Evolutionary conservation across 2,888 invertebrate genomes (phyloP).

Genomic region (Sipunculus nudus): DNA sequence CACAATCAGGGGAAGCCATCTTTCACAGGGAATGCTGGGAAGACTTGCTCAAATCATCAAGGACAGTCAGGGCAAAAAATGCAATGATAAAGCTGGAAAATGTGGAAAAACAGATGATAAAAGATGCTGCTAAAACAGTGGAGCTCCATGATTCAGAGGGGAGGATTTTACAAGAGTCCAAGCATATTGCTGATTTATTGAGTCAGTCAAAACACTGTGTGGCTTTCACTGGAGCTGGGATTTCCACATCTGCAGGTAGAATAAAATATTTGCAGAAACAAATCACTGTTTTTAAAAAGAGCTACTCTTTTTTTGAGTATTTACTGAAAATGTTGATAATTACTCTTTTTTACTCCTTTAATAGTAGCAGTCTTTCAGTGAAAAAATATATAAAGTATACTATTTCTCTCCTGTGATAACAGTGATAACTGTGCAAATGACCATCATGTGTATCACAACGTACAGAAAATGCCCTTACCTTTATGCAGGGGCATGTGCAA

Average conservation of each 20-base stretch:
- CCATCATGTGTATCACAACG: too few species aligned
- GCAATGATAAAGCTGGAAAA: not conserved
- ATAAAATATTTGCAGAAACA: too few species aligned
- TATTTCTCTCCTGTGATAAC: too few species aligned
- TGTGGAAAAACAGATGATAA: slow-evolving; percentile 43
- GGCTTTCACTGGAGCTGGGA: slow-evolving; percentile 58
- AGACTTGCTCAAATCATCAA: not conserved
- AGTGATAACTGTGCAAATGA: too few species aligned
- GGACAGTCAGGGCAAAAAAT: slow-evolving; percentile 7
- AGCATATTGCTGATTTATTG: slow-evolving; percentile 44
- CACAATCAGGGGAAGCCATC: slow-evolving; percentile 11
- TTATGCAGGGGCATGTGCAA: too few species aligned
- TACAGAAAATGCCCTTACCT: too few species aligned
- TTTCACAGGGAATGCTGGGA: slow-evolving; percentile 23
- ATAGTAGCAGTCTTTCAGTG: too few species aligned
- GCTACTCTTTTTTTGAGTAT: too few species aligned
- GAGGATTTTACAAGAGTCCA: slow-evolving; percentile 39
- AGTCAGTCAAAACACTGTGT: slow-evolving; percentile 48
- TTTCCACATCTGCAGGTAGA: slow-evolving; percentile 59
- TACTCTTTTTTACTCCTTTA: too few species aligned
- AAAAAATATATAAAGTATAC: too few species aligned
- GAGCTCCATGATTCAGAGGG: slow-evolving; percentile 48
- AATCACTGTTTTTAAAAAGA: too few species aligned
- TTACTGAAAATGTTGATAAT: too few species aligned
- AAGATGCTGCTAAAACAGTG: slow-evolving; percentile 49